Percentiles rank a stretch among this genome's conserved stretches.
These are phyloP conservation scores for Buceros bicornis DNA, from an alignment of 2,797 vertebrate species.

Conservation along the genomic window DNA sequence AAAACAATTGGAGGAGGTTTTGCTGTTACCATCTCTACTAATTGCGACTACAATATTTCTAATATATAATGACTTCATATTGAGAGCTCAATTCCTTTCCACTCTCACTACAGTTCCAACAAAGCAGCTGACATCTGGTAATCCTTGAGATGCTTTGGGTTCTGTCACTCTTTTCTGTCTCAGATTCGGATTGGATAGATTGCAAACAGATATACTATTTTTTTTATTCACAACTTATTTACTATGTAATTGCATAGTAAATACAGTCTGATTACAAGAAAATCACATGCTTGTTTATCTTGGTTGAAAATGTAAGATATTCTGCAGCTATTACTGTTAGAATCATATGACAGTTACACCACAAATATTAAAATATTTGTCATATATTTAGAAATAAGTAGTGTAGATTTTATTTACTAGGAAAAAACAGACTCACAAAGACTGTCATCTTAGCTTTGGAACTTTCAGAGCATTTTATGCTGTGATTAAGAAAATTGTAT, in stretches of 20 bases:
- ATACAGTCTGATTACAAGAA: slow-evolving; percentile 67
- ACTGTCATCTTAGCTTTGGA: not conserved
- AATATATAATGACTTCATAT: not conserved
- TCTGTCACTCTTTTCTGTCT: slow-evolving; percentile 47
- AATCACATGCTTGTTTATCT: slow-evolving; percentile 63
- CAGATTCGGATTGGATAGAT: slow-evolving; percentile 59
- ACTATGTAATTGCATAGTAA: slow-evolving; percentile 62
- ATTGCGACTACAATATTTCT: slow-evolving; percentile 8
- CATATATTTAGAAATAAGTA: slow-evolving; percentile 28
- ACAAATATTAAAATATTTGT: slow-evolving; percentile 65
- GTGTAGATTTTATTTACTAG: slow-evolving; percentile 8
- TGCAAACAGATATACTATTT: slow-evolving; percentile 56
- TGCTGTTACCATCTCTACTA: not conserved
- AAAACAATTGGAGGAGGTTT: not conserved
- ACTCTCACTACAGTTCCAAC: slow-evolving; percentile 1
- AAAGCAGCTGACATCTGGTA: slow-evolving; percentile 1
- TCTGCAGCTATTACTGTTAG: slow-evolving; percentile 49
- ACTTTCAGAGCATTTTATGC: not conserved
- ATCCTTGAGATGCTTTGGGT: slow-evolving; percentile 49
- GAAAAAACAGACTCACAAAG: not conserved
- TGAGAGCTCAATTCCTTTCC: not conserved
- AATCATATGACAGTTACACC: slow-evolving; percentile 15
- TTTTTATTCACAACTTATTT: slow-evolving; percentile 66
- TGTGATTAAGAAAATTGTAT: not conserved
- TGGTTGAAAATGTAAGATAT: slow-evolving; percentile 61